Conservation (phyloP, 1,140 invertebrate species). For the Drosophila arawakana region DNA sequence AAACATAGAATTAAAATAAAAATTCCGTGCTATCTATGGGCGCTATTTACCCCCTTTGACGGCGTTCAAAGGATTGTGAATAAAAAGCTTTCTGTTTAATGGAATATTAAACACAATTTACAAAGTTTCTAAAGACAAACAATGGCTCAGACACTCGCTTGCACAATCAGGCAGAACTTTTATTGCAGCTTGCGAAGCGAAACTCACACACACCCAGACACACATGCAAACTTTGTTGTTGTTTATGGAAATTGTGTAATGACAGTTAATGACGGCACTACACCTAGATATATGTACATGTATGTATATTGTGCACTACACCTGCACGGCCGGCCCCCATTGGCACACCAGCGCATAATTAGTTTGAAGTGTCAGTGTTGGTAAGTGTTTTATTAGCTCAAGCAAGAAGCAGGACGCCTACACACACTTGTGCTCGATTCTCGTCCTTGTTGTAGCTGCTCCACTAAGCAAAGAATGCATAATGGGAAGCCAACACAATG, state of each 20-base stretch:
- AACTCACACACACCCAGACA: constrained; percentile 12
- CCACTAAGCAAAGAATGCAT: constrained; percentile 22
- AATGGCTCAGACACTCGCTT: constrained; percentile 65
- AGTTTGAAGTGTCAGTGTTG: constrained; percentile 66
- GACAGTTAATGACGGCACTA: constrained; percentile 77
- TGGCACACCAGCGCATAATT: constrained; percentile 57
- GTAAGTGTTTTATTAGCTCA: constrained; percentile 75
- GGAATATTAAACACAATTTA: constrained; percentile 83
- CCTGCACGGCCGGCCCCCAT: not conserved
- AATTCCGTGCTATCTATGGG: constrained; percentile 49
- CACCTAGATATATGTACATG: constrained; percentile 58
- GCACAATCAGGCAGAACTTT: constrained; percentile 61
- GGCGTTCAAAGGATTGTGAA: constrained; percentile 17
- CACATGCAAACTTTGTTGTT: constrained; percentile 39
- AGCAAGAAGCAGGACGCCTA: constrained; percentile 61
- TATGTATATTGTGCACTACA: constrained; percentile 10
- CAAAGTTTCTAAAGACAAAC: constrained; percentile 78
- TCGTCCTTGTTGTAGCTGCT: constrained; percentile 14
- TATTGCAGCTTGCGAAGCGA: constrained; percentile 34
- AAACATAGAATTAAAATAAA: constrained; percentile 79
- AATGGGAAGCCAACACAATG: constrained; percentile 17
- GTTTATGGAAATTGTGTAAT: constrained; percentile 81
- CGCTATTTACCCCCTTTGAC: not conserved
- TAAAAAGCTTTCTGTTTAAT: constrained; percentile 80
- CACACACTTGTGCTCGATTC: constrained; percentile 66